Evolutionary conservation across 1,140 invertebrate genomes (phyloP).

Genomic region (Drosophila elegans): DNA sequence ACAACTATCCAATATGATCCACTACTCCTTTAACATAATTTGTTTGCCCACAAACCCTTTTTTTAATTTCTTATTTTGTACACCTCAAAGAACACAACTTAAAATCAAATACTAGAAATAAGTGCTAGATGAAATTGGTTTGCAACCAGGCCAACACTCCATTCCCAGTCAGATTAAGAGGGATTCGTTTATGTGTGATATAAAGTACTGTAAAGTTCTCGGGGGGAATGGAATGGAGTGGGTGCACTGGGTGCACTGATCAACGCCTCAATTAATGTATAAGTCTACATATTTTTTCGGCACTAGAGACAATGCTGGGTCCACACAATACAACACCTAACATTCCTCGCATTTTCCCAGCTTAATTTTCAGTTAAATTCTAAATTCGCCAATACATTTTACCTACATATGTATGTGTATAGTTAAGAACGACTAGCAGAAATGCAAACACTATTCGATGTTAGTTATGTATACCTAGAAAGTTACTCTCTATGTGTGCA

Average conservation of each 20-base stretch:
- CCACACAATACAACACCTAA: conserved; percentile 7
- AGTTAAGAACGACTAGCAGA: conserved; percentile 38
- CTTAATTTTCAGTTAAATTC: conserved; percentile 25
- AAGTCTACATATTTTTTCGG: conserved; percentile 11
- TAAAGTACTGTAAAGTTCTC: conserved; percentile 3
- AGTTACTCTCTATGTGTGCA: conserved; percentile 53
- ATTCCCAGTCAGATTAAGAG: conserved; percentile 2
- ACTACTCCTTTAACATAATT: conserved; percentile 33
- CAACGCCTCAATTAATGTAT: conserved; percentile 2
- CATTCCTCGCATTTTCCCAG: conserved; percentile 12
- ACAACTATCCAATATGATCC: conserved; percentile 25
- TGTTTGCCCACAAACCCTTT: conserved; percentile 23
- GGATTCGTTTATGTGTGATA: conserved; percentile 21
- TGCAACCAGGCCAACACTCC: not conserved
- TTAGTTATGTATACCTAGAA: conserved; percentile 45
- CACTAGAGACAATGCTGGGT: conserved; percentile 5
- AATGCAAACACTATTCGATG: conserved; percentile 26
- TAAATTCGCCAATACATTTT: conserved; percentile 8
- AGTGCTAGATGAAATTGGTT: conserved; percentile 14
- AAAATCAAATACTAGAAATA: conserved; percentile 25
- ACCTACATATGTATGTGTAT: conserved; percentile 23
- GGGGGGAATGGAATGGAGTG: conserved; percentile 3
- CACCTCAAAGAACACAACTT: conserved; percentile 14
- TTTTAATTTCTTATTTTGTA: conserved; percentile 26
- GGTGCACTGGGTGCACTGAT: not conserved